Percentiles rank a stretch among this genome's conserved stretches.
Conservation (phyloP, 2,797 vertebrate species). For the Eulemur rubriventer region DNA sequence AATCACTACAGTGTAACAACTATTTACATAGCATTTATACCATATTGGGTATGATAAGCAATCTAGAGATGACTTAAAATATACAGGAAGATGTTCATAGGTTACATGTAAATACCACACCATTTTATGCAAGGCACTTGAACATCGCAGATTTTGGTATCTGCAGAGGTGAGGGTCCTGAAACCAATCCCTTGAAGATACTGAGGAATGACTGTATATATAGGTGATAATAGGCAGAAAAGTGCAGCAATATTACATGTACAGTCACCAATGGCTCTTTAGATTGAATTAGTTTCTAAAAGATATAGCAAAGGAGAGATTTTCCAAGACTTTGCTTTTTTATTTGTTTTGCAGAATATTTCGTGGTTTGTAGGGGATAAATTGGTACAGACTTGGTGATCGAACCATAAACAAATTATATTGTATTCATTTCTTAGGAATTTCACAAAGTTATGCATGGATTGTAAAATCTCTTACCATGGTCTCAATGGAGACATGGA, state of each 20-base stretch:
- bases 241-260: not conserved
- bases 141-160: not conserved
- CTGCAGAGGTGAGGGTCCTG: not conserved
- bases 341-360: not conserved
- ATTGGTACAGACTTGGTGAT: not conserved
- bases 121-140: not conserved
- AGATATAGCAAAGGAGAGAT: not conserved
- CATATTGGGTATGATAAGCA: not conserved
- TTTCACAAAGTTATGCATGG: not conserved
- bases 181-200: not conserved
- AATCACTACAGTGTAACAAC: not conserved
- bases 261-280: not conserved
- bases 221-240: not conserved
- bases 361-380: not conserved
- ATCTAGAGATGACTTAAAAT: not conserved
- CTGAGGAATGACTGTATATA: not conserved
- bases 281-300: not conserved
- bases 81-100: not conserved
- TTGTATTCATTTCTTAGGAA: not conserved
- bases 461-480: not conserved
- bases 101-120: not conserved
- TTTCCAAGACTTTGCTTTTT: not conserved
- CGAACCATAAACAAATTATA: not conserved
- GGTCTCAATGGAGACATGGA: not conserved
- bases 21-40: not conserved